Base-by-base conservation (phyloP, 2,797 vertebrate species). In the Melanotaenia boesemani region DNA sequence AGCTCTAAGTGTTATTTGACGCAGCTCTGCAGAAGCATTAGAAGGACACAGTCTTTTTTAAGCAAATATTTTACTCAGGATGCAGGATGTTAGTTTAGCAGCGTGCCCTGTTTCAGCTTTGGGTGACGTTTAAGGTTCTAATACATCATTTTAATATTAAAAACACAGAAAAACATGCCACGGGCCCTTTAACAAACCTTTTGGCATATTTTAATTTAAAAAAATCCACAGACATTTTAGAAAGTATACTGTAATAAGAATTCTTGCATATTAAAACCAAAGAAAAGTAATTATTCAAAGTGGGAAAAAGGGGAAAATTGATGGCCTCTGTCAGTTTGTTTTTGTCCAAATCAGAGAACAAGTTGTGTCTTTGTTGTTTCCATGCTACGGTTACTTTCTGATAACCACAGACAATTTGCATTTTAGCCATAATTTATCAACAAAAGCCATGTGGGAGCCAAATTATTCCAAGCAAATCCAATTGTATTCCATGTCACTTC, bases 381-480 rank as follows among this genome's bases (percentile, higher is more conserved):
- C 36, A 65, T 65, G 59, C 62, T 50, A 6, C 9, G 58, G 37
- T 24, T 79, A 28, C 63, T 78, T 79, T 30, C 71, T 72, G 63
- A 89, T 71, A 81, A 70, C 76, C 63, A 32, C 26, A 68, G 39
- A 78, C 60, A 44, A 65, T 79, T 79, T 86, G 67, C 63, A 81
- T 55, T 76, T 82, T 63, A 65, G 69, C 58, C 1, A 4, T 66
- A 77, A 78, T 76, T 72, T 73, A 80, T 83, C 85, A 74, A 88
- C 72, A 79, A 82, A 82, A 79, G 68, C 72, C 85, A 87, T 39
- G 77, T 55, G 59, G 71, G 65, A 85, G 55, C 65, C 71, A 85
- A 85, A 82, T 82, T 66, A 82, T 72, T 84, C 70, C 50, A 72
- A 76, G 80, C 72, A 67, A 85, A 88, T 87, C 72, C 63, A 59